Evolutionary conservation across 2,113 vertebrate species (phyloP), one percentile per base, ranked within the genome.

Genomic region (Apistogramma diplotaenia): DNA sequence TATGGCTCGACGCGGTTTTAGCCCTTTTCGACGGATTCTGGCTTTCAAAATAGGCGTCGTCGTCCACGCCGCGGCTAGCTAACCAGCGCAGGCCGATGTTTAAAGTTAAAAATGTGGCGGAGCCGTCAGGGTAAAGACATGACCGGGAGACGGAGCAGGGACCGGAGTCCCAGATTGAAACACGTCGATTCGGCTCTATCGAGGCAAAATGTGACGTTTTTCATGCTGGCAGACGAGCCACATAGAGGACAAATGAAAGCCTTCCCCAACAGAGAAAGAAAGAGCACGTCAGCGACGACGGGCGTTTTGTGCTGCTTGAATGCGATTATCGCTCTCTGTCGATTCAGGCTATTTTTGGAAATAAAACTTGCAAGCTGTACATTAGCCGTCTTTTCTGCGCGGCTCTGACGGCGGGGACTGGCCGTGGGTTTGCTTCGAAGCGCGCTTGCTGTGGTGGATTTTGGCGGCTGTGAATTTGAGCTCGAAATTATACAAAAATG

Each of bases 341-440:
- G 87, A 75, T 91, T 93, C 86, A 9, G 83, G 88, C 93, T 94
- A 85, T 94, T 95, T 93, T 93, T 87, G 92, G 92, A 93, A 65
- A 79, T 88, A 91, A 90, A 88, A 78, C 79, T 60, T 21, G 58
- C 86, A 21, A 60, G 79, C 40, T 82, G 80, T 37, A 73, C 83
- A 18, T 82, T 86, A 79, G 65, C 71, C 13, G 77, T 75, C 3
- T 77, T 57, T 61, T 29, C 2, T 31, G 3, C 10, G 15, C 11
- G 19, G 59, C 12, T 3, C 16, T 43, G 13, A 35, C 1, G 21
- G 54, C 33, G 1, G 23, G 37, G 55, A 55, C 62, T 29, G 19
- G 78, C 76, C 62, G 61, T 76, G 86, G 78, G 72, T 82, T 71
- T 16, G n/a, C 29, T 53, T 57, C 56, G 80, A 74, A n/a, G 61